Evolutionary conservation across 2,113 vertebrate genomes (phyloP), one percentile per base, ranked within the genome.

Genomic region (Candoia aspera): DNA sequence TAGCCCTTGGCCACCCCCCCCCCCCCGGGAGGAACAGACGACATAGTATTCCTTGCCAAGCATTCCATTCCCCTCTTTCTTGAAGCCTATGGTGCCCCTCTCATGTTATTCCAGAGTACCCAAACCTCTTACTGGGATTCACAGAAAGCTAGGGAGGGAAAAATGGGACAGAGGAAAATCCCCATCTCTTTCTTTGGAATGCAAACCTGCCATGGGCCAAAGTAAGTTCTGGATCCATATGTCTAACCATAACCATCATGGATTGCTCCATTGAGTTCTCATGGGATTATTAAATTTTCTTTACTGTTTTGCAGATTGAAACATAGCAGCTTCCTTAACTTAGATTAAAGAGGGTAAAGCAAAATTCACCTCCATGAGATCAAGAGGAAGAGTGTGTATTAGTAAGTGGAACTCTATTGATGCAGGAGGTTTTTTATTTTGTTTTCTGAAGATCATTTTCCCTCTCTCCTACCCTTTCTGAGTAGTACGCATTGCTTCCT

Each of bases 321-420:
- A 85, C 24, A 60, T 60, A 89, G 46, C 19, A 37, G 33, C 62
- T 90, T 91, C 87, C 85, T 94, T 94, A 91, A 59, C 15, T 53
- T 93, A 94, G 91, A 55, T 92, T 88, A 95, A 55, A 54, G 60
- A n/a, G 90, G 58, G 46, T 87, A 92, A 89, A 85, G 49, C 29
- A 46, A 87, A 90, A 90, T 58, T 17, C 54, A 55, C 8, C 19
- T 88, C 6, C 79, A 86, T 87, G 33, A 0, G 54, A 93, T 92
- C 94, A 94, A 26, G 33, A 90, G 46, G 92, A 90, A 2, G 29
- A 3, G 24, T 90, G 93, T 92, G 79, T 83, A 64, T 37, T 10
- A 84, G 24, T 8, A 85, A 68, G 21, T 85, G 55, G 6, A 85
- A 83, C 26, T 93, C 95, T 58, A 92, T 15, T 42, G 37, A 37